phyloP scores from a whole-genome alignment of 2,113 vertebrate species.

The Mystacornis crossleyi region DNA sequence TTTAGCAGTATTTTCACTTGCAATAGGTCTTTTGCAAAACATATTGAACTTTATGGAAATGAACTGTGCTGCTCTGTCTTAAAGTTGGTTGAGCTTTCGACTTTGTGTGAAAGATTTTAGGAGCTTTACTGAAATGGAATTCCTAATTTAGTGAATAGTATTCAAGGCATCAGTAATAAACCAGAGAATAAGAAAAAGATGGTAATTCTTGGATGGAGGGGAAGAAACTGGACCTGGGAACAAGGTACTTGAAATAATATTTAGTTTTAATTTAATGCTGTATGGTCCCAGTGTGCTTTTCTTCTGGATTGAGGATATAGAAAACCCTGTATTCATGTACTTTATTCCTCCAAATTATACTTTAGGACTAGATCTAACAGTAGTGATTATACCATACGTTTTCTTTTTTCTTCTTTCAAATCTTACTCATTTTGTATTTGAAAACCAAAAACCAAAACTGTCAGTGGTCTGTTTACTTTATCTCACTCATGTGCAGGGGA shows the following conservation, averaged over 20 bases:
- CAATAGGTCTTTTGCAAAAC: background rate
- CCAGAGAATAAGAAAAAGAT: background rate
- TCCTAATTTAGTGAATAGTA: background rate
- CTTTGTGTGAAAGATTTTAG: slow-evolving; percentile 21
- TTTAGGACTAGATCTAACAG: slow-evolving; percentile 57
- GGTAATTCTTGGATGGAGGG: background rate
- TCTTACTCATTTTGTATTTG: slow-evolving; percentile 61
- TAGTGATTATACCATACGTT: slow-evolving; percentile 45
- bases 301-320: background rate
- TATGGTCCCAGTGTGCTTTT: slow-evolving; percentile 35
- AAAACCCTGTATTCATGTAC: slow-evolving; percentile 20
- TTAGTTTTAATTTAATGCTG: slow-evolving; percentile 27
- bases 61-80: background rate
- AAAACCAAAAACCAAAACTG: slow-evolving; percentile 54
- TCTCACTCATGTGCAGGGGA: slow-evolving; percentile 81
- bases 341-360: slow-evolving; percentile 26
- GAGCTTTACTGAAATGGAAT: slow-evolving; percentile 8
- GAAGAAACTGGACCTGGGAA: slow-evolving; percentile 16
- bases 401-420: slow-evolving; percentile 68
- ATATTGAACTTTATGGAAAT: background rate
- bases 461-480: slow-evolving; percentile 83
- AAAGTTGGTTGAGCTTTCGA: slow-evolving; percentile 6
- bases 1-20: background rate
- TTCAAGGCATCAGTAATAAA: no score
- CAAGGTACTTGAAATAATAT: slow-evolving; percentile 37